Evolutionary conservation across 1,140 invertebrate species (phyloP), one percentile per base, ranked within the genome.

Genomic region (Drosophila navojoa): DNA sequence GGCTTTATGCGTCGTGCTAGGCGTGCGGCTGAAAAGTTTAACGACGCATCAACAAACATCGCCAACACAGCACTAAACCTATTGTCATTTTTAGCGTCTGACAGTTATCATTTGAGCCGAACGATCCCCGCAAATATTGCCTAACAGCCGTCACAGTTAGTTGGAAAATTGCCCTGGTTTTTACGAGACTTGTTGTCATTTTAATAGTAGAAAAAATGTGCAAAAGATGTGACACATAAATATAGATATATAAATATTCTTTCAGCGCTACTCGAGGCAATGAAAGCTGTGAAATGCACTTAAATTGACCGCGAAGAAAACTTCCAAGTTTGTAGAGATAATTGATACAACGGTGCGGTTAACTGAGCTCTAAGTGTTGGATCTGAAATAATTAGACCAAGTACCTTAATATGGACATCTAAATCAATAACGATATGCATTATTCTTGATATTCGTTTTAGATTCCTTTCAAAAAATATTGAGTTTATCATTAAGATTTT

Each of bases 31-130:
- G 69, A 89, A 87, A 82, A 87, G 82, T 87, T 87, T 87, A 87
- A 87, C 82, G 82, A 87, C 68, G 76, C 82, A 89, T 82, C 81
- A 87, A 87, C 84, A 82, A 89, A 87, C 73, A 82, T 81, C 76
- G 72, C 72, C 69, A 70, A 10, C 64, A 55, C 42, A 72, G 71
- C 74, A 82, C 52, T 67, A 68, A 77, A 79, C 66, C 78, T 35
- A 86, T 81, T 81, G 79, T 79, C 81, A 64, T 81, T 81, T 77
- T 70, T 69, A 74, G 22, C 62, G 64, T 49, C 53, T 52, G 69
- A 59, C 63, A 53, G 70, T 73, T 76, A 76, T 76, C 74, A 72
- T 72, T 68, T 73, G 38, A 62, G 63, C 72, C 7, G 70, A 75
- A 76, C 61, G 81, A 60, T 38, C 40, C 32, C 47, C 16, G 45